These are phyloP conservation scores for Centruroides sculpturatus DNA, from an alignment of 1,140 invertebrate genomes.

Conservation along the genomic window DNA sequence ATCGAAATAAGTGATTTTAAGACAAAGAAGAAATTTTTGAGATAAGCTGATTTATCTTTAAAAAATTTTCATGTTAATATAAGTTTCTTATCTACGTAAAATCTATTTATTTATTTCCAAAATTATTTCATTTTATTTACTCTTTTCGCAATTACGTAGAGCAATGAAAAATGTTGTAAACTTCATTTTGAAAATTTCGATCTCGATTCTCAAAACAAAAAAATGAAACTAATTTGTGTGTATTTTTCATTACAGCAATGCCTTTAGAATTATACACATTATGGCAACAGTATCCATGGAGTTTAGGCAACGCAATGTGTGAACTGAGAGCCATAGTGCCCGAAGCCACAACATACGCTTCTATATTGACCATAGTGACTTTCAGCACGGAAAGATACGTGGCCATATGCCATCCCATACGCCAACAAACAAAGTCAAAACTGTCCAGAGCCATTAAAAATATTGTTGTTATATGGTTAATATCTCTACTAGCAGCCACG, in stretches of 20 bases:
- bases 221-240: not conserved
- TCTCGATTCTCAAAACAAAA: too few relatives aligned
- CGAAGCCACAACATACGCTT: conserved; percentile 74
- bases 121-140: too few relatives aligned
- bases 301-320: conserved; percentile 63
- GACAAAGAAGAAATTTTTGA: too few relatives aligned
- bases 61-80: too few relatives aligned
- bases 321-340: conserved; percentile 68
- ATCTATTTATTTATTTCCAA: too few relatives aligned
- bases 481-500: conserved; percentile 55
- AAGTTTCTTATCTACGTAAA: too few relatives aligned
- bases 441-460: conserved; percentile 56
- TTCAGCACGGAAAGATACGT: conserved; percentile 42
- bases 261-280: conserved; percentile 74
- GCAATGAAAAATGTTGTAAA: too few relatives aligned
- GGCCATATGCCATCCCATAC: conserved; percentile 61
- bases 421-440: conserved; percentile 7
- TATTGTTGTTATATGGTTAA: conserved; percentile 59
- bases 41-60: too few relatives aligned
- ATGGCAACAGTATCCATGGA: conserved; percentile 90
- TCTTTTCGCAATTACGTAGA: too few relatives aligned
- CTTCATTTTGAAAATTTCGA: too few relatives aligned
- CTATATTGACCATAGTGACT: conserved; percentile 26
- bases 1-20: too few relatives aligned
- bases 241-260: conserved; percentile 45